Evolutionary conservation across 2,888 invertebrate genomes (phyloP), one percentile per base, ranked within the genome.

Genomic region (Frankliniella fusca): DNA sequence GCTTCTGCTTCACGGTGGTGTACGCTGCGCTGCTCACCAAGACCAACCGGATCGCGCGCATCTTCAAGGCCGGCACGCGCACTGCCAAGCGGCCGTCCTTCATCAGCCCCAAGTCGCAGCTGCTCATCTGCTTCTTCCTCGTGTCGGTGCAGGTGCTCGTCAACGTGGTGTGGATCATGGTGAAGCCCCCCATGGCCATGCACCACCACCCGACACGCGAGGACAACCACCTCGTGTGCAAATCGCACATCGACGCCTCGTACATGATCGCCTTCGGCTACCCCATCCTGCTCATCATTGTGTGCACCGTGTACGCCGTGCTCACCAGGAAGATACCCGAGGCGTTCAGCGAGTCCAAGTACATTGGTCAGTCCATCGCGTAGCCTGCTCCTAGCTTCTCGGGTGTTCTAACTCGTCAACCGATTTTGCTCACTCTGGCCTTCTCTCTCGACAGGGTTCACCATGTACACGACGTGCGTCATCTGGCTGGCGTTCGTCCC

Each of bases 401-500:
- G 10, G n/a, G 1, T 48, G n/a, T n/a, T n/a, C n/a, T n/a, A n/a
- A n/a, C 50, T 49, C n/a, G 8, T 28, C 9, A 11, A 48, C 28
- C 18, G 28, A 9, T 48, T 76, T 76, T 81, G 76, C 65, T 23
- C n/a, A n/a, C 80, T 8, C 28, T 7, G n/a, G 20, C n/a, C 48
- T 7, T 9, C 50, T 81, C 48, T 20, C n/a, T 20, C 61, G 11
- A 50, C 89, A 95, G 95, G 95, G 83, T 99, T 99, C 89, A 98
- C 98, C 48, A 99, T 99, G 99, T 99, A 97, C 90, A 98, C 98
- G 80, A 98, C 98, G 49, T 97, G 97, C 88, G 95, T 98, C 84
- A 97, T 98, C 87, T 99, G 99, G 99, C 90, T 97, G 85, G 99
- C 99, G 28, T 99, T 99, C 89, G 96, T 99, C 83, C 97, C 98